Evolutionary conservation across 2,113 vertebrate genomes (phyloP).

Genomic region (Nothoprocta pentlandii): DNA sequence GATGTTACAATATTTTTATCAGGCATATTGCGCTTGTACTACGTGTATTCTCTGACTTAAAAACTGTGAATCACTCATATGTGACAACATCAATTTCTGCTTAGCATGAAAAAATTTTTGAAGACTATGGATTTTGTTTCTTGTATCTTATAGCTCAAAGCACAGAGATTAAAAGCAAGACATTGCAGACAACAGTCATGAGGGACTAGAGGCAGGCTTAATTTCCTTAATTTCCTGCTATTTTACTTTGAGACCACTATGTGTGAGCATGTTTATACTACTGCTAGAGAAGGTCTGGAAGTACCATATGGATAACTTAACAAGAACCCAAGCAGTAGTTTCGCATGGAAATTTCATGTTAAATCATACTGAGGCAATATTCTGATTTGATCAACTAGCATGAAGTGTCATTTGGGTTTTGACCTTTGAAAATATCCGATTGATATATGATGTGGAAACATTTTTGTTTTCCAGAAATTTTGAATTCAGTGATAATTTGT

Average conservation of each 20-base stretch:
- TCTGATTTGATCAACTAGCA: not conserved
- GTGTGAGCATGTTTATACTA: not conserved
- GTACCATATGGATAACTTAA: not conserved
- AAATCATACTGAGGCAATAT: not conserved
- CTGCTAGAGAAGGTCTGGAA: not conserved
- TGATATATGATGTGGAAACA: not conserved
- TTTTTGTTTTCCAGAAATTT: not conserved
- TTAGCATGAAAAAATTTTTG: not conserved
- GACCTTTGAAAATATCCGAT: not conserved
- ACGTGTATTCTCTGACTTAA: not conserved
- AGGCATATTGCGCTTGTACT: not conserved
- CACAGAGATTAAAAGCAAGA: not conserved
- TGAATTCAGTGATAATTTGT: not conserved
- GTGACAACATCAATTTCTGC: not conserved
- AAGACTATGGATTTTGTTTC: not conserved
- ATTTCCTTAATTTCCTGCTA: not conserved
- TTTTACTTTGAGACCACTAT: not conserved
- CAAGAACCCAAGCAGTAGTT: not conserved
- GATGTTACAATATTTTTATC: constrained; percentile 33
- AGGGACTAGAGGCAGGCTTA: not conserved
- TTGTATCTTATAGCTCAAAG: not conserved
- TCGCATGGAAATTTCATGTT: not conserved
- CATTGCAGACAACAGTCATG: not conserved
- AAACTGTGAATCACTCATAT: not conserved
- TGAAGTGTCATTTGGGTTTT: not conserved